These are phyloP conservation scores for Lateolabrax maculatus DNA, from an alignment of 2,797 vertebrate species.

Conservation along the genomic window DNA sequence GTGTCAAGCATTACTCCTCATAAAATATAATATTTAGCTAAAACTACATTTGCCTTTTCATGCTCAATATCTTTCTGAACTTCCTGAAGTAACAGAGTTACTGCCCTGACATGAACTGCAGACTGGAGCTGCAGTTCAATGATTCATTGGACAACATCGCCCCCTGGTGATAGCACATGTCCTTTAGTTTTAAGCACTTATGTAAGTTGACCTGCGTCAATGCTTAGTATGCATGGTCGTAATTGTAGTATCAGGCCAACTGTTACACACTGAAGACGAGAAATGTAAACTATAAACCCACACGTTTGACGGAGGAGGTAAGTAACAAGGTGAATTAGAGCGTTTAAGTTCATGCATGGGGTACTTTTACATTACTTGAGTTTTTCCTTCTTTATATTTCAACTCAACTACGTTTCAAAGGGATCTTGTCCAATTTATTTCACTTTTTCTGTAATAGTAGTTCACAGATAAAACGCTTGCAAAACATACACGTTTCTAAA, in stretches of 20 bases:
- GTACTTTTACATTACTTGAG: not conserved
- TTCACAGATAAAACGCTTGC: not conserved
- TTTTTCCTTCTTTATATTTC: not conserved
- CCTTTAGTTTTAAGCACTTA: not conserved
- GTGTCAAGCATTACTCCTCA: not conserved
- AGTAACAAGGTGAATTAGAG: not conserved
- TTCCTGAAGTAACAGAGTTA: not conserved
- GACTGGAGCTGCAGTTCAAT: not conserved
- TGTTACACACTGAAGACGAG: not conserved
- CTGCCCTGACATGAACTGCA: not conserved
- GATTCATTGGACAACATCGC: slow-evolving; percentile 45
- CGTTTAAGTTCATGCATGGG: not conserved
- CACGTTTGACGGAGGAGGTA: not conserved
- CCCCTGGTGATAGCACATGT: slow-evolving; percentile 49
- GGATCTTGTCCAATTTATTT: not conserved
- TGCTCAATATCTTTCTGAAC: not conserved
- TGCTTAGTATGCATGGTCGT: not conserved
- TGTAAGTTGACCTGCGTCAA: not conserved
- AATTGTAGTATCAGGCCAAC: not conserved
- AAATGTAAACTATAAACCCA: not conserved
- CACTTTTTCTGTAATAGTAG: not conserved
- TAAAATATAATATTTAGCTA: not conserved
- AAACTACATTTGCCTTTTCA: not conserved
- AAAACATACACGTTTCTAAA: too few relatives aligned
- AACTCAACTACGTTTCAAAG: not conserved